These are phyloP conservation scores for Habroteleia sp. DNA, from an alignment of 2,888 invertebrate genomes.

Conservation along the genomic window DNA sequence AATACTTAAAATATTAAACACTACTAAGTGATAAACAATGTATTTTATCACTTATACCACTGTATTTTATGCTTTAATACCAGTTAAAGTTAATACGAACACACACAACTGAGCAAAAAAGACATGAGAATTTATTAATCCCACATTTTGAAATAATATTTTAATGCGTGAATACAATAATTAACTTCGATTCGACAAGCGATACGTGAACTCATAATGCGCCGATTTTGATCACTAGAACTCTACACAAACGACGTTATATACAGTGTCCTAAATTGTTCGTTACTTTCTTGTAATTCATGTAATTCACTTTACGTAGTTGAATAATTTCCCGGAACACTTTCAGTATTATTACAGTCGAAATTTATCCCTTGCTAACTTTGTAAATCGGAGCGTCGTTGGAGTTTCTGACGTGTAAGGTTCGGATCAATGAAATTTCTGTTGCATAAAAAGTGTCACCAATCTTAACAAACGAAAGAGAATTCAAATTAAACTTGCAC, in stretches of 20 bases:
- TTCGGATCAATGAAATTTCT: slow-evolving; percentile 31
- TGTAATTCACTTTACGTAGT: slow-evolving; percentile 40
- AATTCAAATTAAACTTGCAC: slow-evolving; percentile 28
- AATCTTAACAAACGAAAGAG: slow-evolving; percentile 31
- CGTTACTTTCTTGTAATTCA: slow-evolving; percentile 46
- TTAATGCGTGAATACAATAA: too few relatives aligned
- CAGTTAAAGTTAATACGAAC: too few relatives aligned
- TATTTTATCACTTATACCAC: too few relatives aligned
- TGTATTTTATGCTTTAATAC: too few relatives aligned
- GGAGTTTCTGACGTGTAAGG: slow-evolving; percentile 7
- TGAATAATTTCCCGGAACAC: slow-evolving; percentile 40
- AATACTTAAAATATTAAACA: too few relatives aligned
- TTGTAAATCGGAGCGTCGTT: slow-evolving; percentile 23
- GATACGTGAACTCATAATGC: slow-evolving; percentile 13
- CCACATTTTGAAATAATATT: too few relatives aligned
- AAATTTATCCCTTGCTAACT: slow-evolving; percentile 26
- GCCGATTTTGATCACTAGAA: slow-evolving; percentile 40
- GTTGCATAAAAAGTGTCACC: slow-evolving; percentile 31
- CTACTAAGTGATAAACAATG: too few relatives aligned
- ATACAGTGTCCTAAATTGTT: slow-evolving; percentile 16
- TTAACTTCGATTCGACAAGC: too few relatives aligned
- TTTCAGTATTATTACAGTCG: slow-evolving; percentile 41
- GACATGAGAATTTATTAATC: too few relatives aligned
- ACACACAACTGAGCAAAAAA: too few relatives aligned
- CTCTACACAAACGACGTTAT: slow-evolving; percentile 41